phyloP scores from a whole-genome alignment of 2,113 vertebrate genomes.

The Aphyosemion australe region DNA sequence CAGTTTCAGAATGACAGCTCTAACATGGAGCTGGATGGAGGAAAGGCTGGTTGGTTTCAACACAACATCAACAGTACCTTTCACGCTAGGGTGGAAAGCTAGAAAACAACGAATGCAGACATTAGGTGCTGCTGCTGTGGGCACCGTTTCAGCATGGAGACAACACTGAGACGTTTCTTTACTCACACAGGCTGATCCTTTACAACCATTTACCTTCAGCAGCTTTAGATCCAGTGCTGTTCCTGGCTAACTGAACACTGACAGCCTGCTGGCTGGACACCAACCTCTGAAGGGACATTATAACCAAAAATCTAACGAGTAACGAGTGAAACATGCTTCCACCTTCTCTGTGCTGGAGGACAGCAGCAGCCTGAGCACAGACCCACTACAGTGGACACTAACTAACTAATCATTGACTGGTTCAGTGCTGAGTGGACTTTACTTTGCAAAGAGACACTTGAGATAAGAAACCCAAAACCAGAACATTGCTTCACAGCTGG shows the following conservation, averaged over 20 bases:
- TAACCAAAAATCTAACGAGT: too few species aligned
- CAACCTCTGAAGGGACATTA: too few species aligned
- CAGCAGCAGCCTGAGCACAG: too few species aligned
- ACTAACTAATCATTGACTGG: too few species aligned
- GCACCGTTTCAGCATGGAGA: not conserved
- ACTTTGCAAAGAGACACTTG: too few species aligned
- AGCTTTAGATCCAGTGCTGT: not conserved
- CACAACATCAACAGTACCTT: constrained; percentile 61
- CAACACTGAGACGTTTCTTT: not conserved
- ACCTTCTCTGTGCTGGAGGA: too few species aligned
- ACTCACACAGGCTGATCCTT: not conserved
- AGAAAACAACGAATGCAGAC: constrained; percentile 61
- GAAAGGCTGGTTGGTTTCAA: constrained; percentile 1
- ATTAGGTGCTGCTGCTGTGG: constrained; percentile 19
- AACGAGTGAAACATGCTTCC: too few species aligned
- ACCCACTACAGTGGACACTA: too few species aligned
- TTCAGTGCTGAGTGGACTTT: too few species aligned
- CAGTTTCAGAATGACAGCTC: not conserved
- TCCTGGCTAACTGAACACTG: constrained; percentile 12
- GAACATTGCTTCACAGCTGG: too few species aligned
- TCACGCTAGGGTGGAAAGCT: constrained; percentile 68
- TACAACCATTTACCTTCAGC: constrained; percentile 30
- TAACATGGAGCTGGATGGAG: not conserved
- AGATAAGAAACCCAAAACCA: too few species aligned
- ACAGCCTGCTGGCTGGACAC: constrained; percentile 4